These are phyloP conservation scores for Columba janthina DNA, from an alignment of 2,113 vertebrate genomes.

Conservation along the genomic window DNA sequence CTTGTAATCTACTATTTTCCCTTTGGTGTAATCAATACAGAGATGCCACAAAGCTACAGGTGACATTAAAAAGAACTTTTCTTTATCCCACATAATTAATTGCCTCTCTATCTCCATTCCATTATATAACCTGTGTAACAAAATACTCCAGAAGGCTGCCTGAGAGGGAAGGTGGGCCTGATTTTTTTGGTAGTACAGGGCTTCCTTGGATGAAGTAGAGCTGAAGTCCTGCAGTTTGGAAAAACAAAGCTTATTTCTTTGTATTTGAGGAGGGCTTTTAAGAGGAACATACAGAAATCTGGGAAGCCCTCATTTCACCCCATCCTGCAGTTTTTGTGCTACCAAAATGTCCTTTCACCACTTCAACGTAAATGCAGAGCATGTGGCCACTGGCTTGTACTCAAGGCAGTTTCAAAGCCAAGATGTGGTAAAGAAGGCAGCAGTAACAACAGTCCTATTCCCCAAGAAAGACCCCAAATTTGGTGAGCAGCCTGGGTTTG, in stretches of 20 bases:
- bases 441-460: not conserved
- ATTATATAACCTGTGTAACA: not conserved
- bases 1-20: not conserved
- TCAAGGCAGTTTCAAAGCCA: not conserved
- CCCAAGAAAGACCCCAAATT: fast-evolving
- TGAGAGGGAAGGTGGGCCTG: not conserved
- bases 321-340: not conserved
- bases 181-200: not conserved
- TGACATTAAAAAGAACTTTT: slow-evolving; percentile 21
- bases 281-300: not conserved
- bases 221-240: not conserved
- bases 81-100: slow-evolving; percentile 14
- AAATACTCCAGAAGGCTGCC: not conserved
- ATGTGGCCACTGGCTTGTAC: not conserved
- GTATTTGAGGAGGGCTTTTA: not conserved
- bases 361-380: not conserved
- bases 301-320: not conserved
- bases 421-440: not conserved
- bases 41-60: slow-evolving; percentile 7
- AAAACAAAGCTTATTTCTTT: not conserved
- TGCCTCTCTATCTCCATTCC: not conserved
- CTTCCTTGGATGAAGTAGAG: not conserved
- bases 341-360: not conserved
- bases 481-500: not conserved
- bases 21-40: not conserved